Conservation (phyloP, 2,888 invertebrate species). For the Tenthredo distinguenda region DNA sequence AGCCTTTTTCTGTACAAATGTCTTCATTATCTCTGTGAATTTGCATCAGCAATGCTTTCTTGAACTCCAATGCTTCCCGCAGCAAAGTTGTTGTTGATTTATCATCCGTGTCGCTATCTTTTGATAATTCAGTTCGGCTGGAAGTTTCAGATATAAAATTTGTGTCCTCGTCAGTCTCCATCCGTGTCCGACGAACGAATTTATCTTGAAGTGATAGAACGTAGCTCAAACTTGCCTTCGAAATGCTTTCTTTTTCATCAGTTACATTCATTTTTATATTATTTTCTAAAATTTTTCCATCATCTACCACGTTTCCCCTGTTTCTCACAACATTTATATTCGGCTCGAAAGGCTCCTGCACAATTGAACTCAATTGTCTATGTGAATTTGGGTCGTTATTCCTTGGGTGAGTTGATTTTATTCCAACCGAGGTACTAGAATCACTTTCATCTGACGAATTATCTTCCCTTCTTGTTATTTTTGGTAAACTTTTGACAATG, state of each 20-base stretch:
- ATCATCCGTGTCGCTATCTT: constrained; percentile 62
- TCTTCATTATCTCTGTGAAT: constrained; percentile 57
- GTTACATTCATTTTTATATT: constrained; percentile 15
- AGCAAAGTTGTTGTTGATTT: constrained; percentile 64
- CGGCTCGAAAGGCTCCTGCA: not conserved
- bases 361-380: not conserved
- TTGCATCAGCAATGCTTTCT: constrained; percentile 62
- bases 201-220: not conserved
- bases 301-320: not conserved
- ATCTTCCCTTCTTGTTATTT: not conserved
- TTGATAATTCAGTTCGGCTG: constrained; percentile 61
- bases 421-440: not conserved
- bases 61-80: constrained; percentile 65
- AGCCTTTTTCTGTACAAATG: not conserved
- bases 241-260: not conserved
- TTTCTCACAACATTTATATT: not conserved
- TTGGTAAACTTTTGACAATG: not conserved
- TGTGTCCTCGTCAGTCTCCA: constrained; percentile 59
- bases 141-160: constrained; percentile 55
- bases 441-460: not conserved
- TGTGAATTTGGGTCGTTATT: not conserved
- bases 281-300: constrained; percentile 12
- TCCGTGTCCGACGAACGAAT: constrained; percentile 17
- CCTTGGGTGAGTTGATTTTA: not conserved
- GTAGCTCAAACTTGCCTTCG: not conserved